A percentile compares a stretch with the other conserved stretches of the same genome.
These are phyloP conservation scores for Gymnothorax javanicus DNA, from an alignment of 2,797 vertebrate species.

Conservation along the genomic window DNA sequence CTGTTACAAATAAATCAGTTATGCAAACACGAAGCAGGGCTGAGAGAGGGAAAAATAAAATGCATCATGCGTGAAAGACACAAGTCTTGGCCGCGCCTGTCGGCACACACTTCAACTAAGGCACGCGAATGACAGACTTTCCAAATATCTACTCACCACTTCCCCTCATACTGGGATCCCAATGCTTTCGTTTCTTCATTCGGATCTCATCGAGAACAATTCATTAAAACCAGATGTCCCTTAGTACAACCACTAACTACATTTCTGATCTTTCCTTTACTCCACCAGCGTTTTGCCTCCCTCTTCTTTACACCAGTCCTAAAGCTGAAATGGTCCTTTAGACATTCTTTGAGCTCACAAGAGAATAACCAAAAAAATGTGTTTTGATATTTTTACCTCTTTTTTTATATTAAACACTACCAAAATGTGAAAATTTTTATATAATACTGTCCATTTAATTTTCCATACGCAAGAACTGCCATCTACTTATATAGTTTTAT, in stretches of 20 bases:
- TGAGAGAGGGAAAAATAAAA: neutral
- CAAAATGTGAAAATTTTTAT: neutral
- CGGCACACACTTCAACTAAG: slow-evolving; percentile 11
- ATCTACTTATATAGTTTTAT: slow-evolving; percentile 19
- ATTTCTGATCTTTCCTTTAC: neutral
- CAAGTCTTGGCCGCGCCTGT: neutral
- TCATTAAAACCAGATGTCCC: slow-evolving; percentile 17
- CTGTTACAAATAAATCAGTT: neutral
- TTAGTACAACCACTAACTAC: neutral
- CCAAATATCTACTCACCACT: neutral
- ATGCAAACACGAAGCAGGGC: neutral
- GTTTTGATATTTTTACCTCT: neutral
- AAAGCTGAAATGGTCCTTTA: neutral
- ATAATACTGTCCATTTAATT: slow-evolving; percentile 23
- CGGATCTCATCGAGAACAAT: neutral
- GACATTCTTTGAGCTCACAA: neutral
- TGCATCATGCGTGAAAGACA: neutral
- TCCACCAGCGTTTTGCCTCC: neutral
- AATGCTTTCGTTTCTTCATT: neutral
- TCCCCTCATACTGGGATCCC: neutral
- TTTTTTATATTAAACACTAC: slow-evolving; percentile 14
- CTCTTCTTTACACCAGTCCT: neutral
- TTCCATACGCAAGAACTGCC: slow-evolving; percentile 14
- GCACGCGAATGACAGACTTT: slow-evolving; percentile 5
- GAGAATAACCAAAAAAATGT: neutral